Conservation (phyloP, 2,888 invertebrate species). For the Drosophila neutralis region DNA sequence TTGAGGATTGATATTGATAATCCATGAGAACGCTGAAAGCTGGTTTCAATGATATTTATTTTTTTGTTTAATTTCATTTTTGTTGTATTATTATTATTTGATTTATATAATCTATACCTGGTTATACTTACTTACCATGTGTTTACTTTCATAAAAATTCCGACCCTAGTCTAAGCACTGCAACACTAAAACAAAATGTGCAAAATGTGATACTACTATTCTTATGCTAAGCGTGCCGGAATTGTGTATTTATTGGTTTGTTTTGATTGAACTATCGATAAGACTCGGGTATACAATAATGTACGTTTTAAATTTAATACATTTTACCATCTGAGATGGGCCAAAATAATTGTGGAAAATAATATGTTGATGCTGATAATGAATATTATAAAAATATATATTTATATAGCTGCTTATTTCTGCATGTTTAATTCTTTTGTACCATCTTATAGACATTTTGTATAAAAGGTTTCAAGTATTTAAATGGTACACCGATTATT, state of each 20-base stretch:
- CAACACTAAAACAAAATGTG: background rate
- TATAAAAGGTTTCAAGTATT: background rate
- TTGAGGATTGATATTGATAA: constrained; percentile 13
- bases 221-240: background rate
- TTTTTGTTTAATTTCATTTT: background rate
- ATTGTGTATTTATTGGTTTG: background rate
- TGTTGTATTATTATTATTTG: background rate
- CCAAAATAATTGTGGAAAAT: background rate
- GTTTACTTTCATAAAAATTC: background rate
- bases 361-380: background rate
- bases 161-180: background rate
- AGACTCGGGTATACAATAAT: background rate
- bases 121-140: background rate
- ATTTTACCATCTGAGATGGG: background rate
- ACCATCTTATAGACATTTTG: background rate
- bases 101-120: too few relatives aligned
- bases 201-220: background rate
- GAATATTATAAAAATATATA: background rate
- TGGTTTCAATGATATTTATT: background rate
- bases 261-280: background rate
- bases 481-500: background rate
- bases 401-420: background rate
- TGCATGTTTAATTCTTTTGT: background rate
- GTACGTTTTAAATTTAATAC: background rate
- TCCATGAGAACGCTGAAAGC: background rate